Evolutionary conservation across 2,888 invertebrate species (phyloP).

Genomic region (Caenorhabditis sp.): DNA sequence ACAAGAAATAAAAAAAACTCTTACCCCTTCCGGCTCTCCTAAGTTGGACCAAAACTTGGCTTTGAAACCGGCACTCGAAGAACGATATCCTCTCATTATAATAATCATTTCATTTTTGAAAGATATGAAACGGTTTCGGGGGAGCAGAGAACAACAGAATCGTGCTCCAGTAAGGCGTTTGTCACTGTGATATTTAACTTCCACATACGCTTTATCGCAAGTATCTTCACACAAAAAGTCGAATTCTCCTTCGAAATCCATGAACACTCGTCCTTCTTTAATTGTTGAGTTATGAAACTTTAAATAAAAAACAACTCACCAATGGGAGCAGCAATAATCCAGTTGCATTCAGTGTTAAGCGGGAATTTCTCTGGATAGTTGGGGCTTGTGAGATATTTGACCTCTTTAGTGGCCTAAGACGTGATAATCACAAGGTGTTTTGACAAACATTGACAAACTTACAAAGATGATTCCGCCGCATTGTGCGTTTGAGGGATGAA

Average conservation of each 20-base stretch:
- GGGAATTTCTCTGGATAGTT: slow-evolving; percentile 70
- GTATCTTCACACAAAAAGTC: slow-evolving; percentile 77
- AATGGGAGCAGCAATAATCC: slow-evolving; percentile 71
- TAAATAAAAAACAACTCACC: slow-evolving; percentile 26
- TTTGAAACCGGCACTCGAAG: slow-evolving; percentile 65
- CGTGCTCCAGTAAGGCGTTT: slow-evolving; percentile 76
- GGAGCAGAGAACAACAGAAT: slow-evolving; percentile 75
- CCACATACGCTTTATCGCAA: slow-evolving; percentile 77
- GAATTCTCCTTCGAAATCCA: slow-evolving; percentile 74
- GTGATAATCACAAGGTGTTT: neutral
- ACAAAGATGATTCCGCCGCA: slow-evolving; percentile 75
- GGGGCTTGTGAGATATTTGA: slow-evolving; percentile 65
- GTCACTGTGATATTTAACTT: slow-evolving; percentile 75
- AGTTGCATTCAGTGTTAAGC: slow-evolving; percentile 70
- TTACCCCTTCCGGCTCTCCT: slow-evolving; percentile 44
- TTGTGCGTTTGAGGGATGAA: slow-evolving; percentile 61
- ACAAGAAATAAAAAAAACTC: neutral
- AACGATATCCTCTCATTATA: slow-evolving; percentile 69
- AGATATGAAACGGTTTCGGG: slow-evolving; percentile 69
- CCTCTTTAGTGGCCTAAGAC: slow-evolving; percentile 63
- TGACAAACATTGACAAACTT: slow-evolving; percentile 5
- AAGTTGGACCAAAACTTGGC: slow-evolving; percentile 74
- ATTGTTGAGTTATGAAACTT: neutral
- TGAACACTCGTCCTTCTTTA: slow-evolving; percentile 60
- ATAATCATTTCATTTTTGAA: slow-evolving; percentile 73